Evolutionary conservation across 2,797 vertebrate species (phyloP), one percentile per base, ranked within the genome.

Genomic region (Mastacembelus armatus): DNA sequence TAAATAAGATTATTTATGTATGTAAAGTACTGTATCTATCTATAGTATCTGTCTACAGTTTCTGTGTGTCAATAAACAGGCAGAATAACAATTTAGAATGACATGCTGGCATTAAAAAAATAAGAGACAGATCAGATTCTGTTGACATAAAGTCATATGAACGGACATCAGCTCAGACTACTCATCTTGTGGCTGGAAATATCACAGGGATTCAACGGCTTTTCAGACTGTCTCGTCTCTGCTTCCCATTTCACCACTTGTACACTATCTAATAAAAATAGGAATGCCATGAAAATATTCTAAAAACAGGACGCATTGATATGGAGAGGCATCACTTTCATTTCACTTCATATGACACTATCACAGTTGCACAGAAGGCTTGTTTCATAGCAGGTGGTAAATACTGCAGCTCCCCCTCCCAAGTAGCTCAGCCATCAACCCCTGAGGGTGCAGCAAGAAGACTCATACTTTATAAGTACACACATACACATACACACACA

Each of bases 321-420:
- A 80, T 72, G 77, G 65, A 80, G 72, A 68, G 54, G 65, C 80
- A 60, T 77, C 77, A 71, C 74, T 79, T 83, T 85, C 80, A 81
- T 84, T 89, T 83, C 71, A 48, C 66, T 75, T 66, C 12, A 19
- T 65, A 38, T 87, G 86, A 89, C 88, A 84, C 82, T 91, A 91
- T 89, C 89, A 48, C 70, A 62, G 83, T 72, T 59, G 69, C 74
- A 77, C 87, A 89, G 88, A 84, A 88, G 84, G 80, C 83, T 85
- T 80, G 81, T 89, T 84, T 86, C 87, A 70, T 82, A 87, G 83
- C 90, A 86, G 90, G 91, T 85, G 90, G 90, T 89, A 85, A 91
- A 90, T 72, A 84, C 84, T 85, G 77, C 74, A 57, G 76, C 66
- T 81, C 83, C 78, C n/a, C 77, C 78, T 85, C 80, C 74, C 71